These are phyloP conservation scores for Etheostoma cragini DNA, from an alignment of 2,113 vertebrate species.

Conservation along the genomic window DNA sequence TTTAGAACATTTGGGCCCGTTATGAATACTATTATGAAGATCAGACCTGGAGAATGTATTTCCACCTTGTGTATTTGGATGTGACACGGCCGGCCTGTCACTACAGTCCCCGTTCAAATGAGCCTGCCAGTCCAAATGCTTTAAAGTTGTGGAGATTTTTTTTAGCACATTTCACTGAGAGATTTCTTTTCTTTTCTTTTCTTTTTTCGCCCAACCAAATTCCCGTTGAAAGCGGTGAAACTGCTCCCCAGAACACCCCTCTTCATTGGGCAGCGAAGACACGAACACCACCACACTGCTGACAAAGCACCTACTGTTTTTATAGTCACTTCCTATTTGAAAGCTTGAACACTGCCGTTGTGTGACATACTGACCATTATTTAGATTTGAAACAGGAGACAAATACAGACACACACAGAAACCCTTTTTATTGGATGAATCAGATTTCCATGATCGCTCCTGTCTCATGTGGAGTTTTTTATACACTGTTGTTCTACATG, in stretches of 20 bases:
- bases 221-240: conserved; percentile 29
- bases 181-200: conserved; percentile 23
- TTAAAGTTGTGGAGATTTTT: conserved; percentile 33
- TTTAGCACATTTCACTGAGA: conserved; percentile 24
- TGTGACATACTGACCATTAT: conserved; percentile 26
- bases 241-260: background rate
- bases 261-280: background rate
- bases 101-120: conserved; percentile 64
- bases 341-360: conserved; percentile 4
- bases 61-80: conserved; percentile 64
- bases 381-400: conserved; percentile 15
- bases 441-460: conserved; percentile 29
- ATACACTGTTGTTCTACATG: conserved; percentile 32
- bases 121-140: conserved; percentile 46
- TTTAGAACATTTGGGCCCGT: conserved; percentile 67
- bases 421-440: conserved; percentile 30
- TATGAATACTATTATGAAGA: conserved; percentile 73
- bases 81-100: conserved; percentile 61
- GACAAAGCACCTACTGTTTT: conserved; percentile 30
- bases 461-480: conserved; percentile 30
- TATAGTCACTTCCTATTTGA: conserved; percentile 33
- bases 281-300: conserved; percentile 1
- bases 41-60: conserved; percentile 69
- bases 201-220: background rate
- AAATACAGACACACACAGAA: conserved; percentile 23